These are phyloP conservation scores for Rhopilema esculentum DNA, from an alignment of 30 jellyfish, hydroid and myxozoan genomes.

Conservation along the genomic window DNA sequence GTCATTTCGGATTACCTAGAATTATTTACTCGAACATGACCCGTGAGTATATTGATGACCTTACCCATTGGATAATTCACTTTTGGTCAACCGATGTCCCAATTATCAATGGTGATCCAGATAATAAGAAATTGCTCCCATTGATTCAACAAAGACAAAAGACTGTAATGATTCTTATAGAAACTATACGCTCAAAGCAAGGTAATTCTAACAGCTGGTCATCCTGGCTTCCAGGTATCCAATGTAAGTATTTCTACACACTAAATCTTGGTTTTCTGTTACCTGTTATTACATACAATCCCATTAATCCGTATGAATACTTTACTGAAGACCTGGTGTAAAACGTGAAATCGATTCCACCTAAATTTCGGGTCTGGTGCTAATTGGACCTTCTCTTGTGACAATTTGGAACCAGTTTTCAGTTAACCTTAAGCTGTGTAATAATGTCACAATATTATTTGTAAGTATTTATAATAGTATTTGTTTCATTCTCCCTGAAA, in stretches of 20 bases:
- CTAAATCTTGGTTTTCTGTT: not conserved
- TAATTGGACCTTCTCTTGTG: no score
- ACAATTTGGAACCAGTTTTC: no score
- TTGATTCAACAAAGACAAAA: conserved; percentile 83
- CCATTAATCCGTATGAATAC: no score
- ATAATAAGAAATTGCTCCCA: conserved; percentile 57
- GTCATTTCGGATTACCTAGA: conserved; percentile 92
- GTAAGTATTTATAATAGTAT: no score
- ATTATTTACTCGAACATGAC: conserved; percentile 81
- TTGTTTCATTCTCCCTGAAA: no score
- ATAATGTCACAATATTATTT: no score
- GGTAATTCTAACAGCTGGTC: conserved; percentile 78
- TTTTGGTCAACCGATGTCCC: conserved; percentile 96
- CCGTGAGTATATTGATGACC: conserved; percentile 77
- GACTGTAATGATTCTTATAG: conserved; percentile 83
- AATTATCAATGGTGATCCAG: conserved; percentile 90
- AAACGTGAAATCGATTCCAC: no score
- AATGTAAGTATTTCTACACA: conserved; percentile 71
- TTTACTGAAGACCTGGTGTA: no score
- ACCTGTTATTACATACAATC: no score
- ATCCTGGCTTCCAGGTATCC: conserved; percentile 96
- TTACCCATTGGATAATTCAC: conserved; percentile 75
- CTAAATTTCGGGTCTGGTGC: no score
- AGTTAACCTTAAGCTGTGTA: no score
- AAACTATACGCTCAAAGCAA: conserved; percentile 83